phyloP scores from a whole-genome alignment of 1,140 invertebrate species.

The Trigoniulus corallinus region DNA sequence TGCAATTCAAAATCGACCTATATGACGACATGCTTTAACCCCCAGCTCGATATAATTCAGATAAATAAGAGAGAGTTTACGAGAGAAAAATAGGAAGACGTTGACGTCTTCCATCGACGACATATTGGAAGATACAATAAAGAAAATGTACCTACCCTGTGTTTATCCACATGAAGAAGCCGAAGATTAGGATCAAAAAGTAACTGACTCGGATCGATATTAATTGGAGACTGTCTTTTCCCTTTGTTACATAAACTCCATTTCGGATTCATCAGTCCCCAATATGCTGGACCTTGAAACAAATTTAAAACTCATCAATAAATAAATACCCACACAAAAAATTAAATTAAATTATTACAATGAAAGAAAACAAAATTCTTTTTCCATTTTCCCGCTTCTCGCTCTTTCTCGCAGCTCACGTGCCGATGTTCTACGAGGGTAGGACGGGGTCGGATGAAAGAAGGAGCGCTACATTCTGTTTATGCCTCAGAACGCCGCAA shows the following conservation, averaged over 20 bases:
- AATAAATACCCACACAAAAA: too few relatives aligned
- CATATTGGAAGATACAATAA: not conserved
- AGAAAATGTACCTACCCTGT: constrained; percentile 45
- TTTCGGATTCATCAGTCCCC: constrained; percentile 90
- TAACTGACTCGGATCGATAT: constrained; percentile 80
- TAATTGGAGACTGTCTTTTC: constrained; percentile 81
- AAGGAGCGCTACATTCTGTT: too few relatives aligned
- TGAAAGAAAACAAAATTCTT: too few relatives aligned
- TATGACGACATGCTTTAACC: too few relatives aligned
- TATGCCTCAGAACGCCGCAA: too few relatives aligned
- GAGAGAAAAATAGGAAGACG: not conserved
- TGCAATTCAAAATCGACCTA: not conserved
- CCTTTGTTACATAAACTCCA: constrained; percentile 93
- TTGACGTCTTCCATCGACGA: not conserved
- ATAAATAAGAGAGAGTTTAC: not conserved
- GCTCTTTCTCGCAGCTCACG: too few relatives aligned
- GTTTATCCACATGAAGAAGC: constrained; percentile 70
- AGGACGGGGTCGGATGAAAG: too few relatives aligned
- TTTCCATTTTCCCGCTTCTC: too few relatives aligned
- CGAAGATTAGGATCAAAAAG: constrained; percentile 85
- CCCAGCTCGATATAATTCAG: not conserved
- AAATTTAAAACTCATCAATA: too few relatives aligned
- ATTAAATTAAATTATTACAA: too few relatives aligned
- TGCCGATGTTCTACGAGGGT: too few relatives aligned
- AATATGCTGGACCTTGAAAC: constrained; percentile 93